Evolutionary conservation across 2,888 invertebrate genomes (phyloP), one percentile per base, ranked within the genome.

Genomic region (Operophtera brumata): DNA sequence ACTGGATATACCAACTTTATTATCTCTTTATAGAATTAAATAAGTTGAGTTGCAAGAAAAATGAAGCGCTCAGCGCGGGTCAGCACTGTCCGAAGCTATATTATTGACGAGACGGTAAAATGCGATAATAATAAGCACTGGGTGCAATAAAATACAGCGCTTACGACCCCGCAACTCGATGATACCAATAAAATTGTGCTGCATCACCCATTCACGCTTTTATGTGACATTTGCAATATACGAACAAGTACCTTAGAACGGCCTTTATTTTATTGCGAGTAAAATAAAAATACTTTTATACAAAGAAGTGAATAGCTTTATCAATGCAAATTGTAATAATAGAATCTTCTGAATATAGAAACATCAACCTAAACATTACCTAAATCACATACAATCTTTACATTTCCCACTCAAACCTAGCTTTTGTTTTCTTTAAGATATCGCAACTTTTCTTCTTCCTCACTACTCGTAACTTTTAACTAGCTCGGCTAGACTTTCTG

Each of bases 121-220:
- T 59, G 65, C 71, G 71, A 74, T 75, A 76, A 75, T 78, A 78
- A 76, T 78, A 80, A 80, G 78, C 72, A 77, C 69, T 76, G 70
- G 67, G 59, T 72, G 67, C 73, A 71, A 78, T 80, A 82, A 80
- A 81, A 78, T 73, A 71, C 62, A 69, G 59, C 69, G 71, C 74
- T 77, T 76, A 79, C 75, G 73, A 73, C 67, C 74, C 69, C 72
- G 72, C 74, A 74, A 80, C 77, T 77, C 78, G 74, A 78, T 77
- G 79, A 78, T 77, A 75, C 63, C 69, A 68, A 77, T 82, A 82
- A 82, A 82, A 77, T 67, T 54, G 64, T 63, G 65, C 72, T 70
- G 75, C 75, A 77, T 73, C 68, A 67, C 66, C 73, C 71, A 69
- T 75, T 74, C 65, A 60, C 67, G 55, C 65, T 67, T 80, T 54